These are phyloP conservation scores for Dinoponera quadriceps DNA, from an alignment of 1,140 invertebrate genomes.

Conservation along the genomic window DNA sequence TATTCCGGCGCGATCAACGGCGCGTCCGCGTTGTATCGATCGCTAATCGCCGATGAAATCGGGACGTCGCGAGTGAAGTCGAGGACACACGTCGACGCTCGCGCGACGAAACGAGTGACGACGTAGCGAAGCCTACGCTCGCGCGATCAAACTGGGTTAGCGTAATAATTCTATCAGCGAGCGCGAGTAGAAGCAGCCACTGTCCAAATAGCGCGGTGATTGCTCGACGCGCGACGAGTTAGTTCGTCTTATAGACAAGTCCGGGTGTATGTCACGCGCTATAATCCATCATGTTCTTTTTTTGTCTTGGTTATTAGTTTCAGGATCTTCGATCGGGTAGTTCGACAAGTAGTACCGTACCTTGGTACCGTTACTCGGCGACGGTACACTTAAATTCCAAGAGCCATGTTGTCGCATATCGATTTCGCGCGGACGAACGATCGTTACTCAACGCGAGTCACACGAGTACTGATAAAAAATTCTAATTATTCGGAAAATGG, in stretches of 20 bases:
- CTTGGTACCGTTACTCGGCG: background rate
- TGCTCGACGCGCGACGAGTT: background rate
- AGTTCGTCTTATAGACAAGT: slow-evolving; percentile 6
- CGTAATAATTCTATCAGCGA: slow-evolving; percentile 24
- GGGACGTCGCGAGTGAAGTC: background rate
- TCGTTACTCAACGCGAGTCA: too few species aligned
- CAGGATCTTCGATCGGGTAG: background rate
- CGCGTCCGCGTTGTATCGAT: slow-evolving; percentile 18
- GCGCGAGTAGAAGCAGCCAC: too few species aligned
- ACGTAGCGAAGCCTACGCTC: background rate
- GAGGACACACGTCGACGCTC: background rate
- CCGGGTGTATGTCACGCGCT: too few species aligned
- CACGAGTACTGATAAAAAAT: too few species aligned
- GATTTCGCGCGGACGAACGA: too few species aligned
- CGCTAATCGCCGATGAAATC: slow-evolving; percentile 27
- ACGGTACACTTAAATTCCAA: background rate
- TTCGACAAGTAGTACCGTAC: background rate
- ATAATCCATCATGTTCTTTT: background rate
- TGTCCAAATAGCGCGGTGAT: slow-evolving; percentile 2
- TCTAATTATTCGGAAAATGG: too few species aligned
- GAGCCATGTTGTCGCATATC: too few species aligned
- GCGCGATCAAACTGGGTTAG: slow-evolving; percentile 13
- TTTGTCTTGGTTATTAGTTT: background rate
- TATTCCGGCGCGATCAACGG: slow-evolving; percentile 12
- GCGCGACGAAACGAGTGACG: background rate